Conservation (phyloP, 2,888 invertebrate genomes). For the Perizoma affinitatum region DNA sequence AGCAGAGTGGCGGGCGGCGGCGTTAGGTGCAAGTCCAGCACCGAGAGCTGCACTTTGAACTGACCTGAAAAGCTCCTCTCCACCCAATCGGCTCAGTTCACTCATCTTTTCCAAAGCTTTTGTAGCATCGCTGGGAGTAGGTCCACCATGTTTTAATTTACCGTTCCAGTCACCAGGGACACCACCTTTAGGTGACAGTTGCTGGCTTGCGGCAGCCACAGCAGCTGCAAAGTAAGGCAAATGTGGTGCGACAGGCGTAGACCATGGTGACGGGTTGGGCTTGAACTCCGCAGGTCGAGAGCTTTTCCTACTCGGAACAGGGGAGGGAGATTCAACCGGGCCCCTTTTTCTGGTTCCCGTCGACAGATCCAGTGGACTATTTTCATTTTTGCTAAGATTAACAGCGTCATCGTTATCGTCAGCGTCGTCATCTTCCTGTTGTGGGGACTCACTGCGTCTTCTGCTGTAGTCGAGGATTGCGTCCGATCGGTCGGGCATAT, state of each 20-base stretch:
- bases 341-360: slow-evolving; percentile 90
- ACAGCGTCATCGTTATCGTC: slow-evolving; percentile 87
- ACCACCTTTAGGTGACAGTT: slow-evolving; percentile 88
- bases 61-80: slow-evolving; percentile 89
- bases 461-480: slow-evolving; percentile 93
- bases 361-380: slow-evolving; percentile 92
- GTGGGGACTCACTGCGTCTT: slow-evolving; percentile 84
- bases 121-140: slow-evolving; percentile 91
- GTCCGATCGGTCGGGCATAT: slow-evolving; percentile 85
- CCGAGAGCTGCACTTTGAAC: slow-evolving; percentile 82
- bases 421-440: slow-evolving; percentile 71
- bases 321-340: slow-evolving; percentile 85
- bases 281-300: slow-evolving; percentile 88
- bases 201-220: slow-evolving; percentile 88
- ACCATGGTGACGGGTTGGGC: slow-evolving; percentile 89
- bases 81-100: slow-evolving; percentile 93
- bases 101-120: slow-evolving; percentile 96
- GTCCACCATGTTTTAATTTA: slow-evolving; percentile 87
- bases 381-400: slow-evolving; percentile 88
- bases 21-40: slow-evolving; percentile 78
- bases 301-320: slow-evolving; percentile 86
- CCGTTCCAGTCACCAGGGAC: slow-evolving; percentile 90
- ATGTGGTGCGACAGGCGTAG: slow-evolving; percentile 90
- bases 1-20: slow-evolving; percentile 91
- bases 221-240: slow-evolving; percentile 92